Evolutionary conservation across 2,797 vertebrate species (phyloP).

Genomic region (Micropoecilia bifurca): DNA sequence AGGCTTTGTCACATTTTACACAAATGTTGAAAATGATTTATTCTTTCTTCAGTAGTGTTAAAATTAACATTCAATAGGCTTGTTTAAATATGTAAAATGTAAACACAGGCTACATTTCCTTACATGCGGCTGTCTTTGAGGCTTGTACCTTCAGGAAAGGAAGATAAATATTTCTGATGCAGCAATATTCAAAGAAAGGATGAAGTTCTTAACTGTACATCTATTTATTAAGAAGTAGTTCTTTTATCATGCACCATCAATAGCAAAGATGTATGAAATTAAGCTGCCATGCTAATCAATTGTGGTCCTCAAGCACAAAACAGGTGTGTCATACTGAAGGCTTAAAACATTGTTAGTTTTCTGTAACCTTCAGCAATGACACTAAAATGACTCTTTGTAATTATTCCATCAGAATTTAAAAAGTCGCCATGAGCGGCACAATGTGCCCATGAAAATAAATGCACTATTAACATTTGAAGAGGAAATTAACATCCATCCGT

Average conservation of each 20-base stretch:
- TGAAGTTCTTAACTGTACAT: neutral
- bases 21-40: too few relatives aligned
- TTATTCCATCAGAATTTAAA: neutral
- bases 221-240: neutral
- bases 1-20: too few relatives aligned
- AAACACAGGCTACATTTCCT: neutral
- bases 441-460: neutral
- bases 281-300: neutral
- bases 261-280: neutral
- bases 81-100: too few relatives aligned
- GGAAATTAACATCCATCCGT: neutral
- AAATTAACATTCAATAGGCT: too few relatives aligned
- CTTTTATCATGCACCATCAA: neutral
- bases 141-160: neutral
- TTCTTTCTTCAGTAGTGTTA: too few relatives aligned
- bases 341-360: neutral
- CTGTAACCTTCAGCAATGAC: neutral
- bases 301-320: neutral
- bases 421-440: neutral
- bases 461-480: slow-evolving; percentile 3
- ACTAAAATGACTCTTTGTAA: neutral
- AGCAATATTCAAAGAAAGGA: neutral
- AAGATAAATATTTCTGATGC: neutral
- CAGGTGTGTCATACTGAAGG: neutral
- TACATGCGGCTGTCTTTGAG: neutral